Percentiles rank a stretch among this genome's conserved stretches.
phyloP scores from a whole-genome alignment of 2,113 vertebrate species.

The Podiceps cristatus region DNA sequence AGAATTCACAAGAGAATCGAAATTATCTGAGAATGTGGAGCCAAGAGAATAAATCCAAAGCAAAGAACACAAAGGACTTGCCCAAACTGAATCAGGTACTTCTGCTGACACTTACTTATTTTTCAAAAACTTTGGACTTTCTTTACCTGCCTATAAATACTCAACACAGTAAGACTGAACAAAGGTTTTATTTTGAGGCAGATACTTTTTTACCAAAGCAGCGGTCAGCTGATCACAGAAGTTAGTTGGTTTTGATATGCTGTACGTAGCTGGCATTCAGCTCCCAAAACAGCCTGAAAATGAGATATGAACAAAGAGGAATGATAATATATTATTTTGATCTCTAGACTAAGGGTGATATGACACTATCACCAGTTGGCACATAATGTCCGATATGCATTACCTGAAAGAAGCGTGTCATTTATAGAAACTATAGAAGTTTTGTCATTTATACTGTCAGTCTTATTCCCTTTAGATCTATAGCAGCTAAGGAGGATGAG shows the following conservation, averaged over 20 bases:
- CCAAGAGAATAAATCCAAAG: conserved; percentile 88
- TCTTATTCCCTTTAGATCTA: not conserved
- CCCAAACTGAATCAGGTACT: conserved; percentile 94
- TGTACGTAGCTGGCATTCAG: not conserved
- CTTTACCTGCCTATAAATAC: not conserved
- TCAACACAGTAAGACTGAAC: not conserved
- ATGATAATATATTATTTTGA: not conserved
- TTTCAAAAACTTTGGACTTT: not conserved
- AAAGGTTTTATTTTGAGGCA: not conserved
- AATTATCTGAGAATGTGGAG: conserved; percentile 93
- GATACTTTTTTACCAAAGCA: not conserved
- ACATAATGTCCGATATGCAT: not conserved
- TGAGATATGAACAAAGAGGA: accelerated
- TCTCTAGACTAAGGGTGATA: not conserved
- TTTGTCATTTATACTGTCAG: not conserved
- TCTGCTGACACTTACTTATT: not conserved
- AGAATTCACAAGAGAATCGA: conserved; percentile 90
- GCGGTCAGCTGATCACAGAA: not conserved
- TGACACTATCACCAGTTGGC: not conserved
- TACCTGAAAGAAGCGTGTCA: not conserved
- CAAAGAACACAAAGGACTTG: conserved; percentile 88
- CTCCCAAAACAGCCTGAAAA: not conserved
- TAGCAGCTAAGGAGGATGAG: not conserved
- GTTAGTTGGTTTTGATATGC: not conserved
- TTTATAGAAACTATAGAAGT: too few species aligned